These are phyloP conservation scores for Caenorhabditis sp. DNA, from an alignment of 2,888 invertebrate species.

Conservation along the genomic window DNA sequence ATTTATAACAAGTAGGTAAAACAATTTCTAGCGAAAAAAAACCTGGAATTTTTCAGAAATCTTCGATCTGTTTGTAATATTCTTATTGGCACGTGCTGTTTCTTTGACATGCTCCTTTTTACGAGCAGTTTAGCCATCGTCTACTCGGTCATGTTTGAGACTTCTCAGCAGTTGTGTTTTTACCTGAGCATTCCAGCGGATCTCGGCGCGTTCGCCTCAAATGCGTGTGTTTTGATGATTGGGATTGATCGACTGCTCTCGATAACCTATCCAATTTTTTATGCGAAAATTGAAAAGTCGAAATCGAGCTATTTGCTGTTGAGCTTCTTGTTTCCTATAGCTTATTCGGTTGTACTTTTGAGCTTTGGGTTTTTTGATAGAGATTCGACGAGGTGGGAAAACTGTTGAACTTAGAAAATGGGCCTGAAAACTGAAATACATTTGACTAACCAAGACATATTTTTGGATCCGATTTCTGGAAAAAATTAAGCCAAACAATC, in stretches of 20 bases:
- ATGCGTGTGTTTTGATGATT: conserved; percentile 2
- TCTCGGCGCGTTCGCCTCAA: conserved; percentile 4
- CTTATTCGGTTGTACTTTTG: conserved; percentile 3
- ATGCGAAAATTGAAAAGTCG: neutral
- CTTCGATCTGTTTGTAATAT: conserved; percentile 33
- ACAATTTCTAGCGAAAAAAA: neutral
- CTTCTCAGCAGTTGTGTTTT: conserved; percentile 19
- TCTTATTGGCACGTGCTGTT: conserved; percentile 26
- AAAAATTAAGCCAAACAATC: no score
- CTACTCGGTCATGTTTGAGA: conserved; percentile 12
- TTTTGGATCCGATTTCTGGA: no score
- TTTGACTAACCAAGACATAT: no score
- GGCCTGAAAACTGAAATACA: no score
- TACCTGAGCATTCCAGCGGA: conserved; percentile 7
- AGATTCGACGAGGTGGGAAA: neutral
- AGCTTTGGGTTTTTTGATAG: neutral
- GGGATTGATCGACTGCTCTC: conserved; percentile 19
- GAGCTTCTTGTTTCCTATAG: neutral
- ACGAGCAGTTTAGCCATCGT: conserved; percentile 27
- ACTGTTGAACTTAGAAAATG: no score
- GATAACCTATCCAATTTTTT: conserved; percentile 1
- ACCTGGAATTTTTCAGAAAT: conserved; percentile 8
- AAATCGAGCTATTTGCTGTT: neutral
- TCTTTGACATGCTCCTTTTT: conserved; percentile 28
- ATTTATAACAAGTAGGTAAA: conserved; percentile 25